These are phyloP conservation scores for Pseudochirops cupreus DNA, from an alignment of 2,797 vertebrate species.

Conservation along the genomic window DNA sequence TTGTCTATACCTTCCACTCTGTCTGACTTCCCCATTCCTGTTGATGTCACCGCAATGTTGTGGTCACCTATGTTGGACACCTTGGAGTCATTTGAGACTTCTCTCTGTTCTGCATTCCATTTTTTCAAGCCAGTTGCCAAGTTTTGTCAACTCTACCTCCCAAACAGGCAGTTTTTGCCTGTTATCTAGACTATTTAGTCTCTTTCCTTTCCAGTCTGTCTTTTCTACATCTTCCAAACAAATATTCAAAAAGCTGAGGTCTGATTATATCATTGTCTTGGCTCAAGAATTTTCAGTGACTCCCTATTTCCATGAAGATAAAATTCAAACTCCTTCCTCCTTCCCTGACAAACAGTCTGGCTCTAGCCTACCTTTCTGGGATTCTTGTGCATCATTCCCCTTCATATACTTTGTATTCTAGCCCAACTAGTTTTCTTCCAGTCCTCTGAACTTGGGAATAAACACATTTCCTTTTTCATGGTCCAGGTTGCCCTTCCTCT, in stretches of 20 bases:
- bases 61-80: not conserved
- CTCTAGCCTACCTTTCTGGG: not conserved
- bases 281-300: not conserved
- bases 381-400: not conserved
- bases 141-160: not conserved
- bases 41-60: not conserved
- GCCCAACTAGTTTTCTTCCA: not conserved
- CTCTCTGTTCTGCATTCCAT: not conserved
- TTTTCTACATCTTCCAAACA: not conserved
- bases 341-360: not conserved
- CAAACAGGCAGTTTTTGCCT: not conserved
- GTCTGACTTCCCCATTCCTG: not conserved
- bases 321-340: not conserved
- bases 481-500: not conserved
- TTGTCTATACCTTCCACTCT: not conserved
- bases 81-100: not conserved
- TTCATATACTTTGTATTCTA: not conserved
- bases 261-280: not conserved
- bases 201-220: not conserved
- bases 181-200: not conserved
- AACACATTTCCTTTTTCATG: not conserved
- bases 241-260: not conserved
- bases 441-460: not conserved
- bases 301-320: not conserved
- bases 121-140: not conserved